Percentiles rank a stretch among this genome's conserved stretches.
These are phyloP conservation scores for Ciconia maguari DNA, from an alignment of 2,113 vertebrate species.

Conservation along the genomic window DNA sequence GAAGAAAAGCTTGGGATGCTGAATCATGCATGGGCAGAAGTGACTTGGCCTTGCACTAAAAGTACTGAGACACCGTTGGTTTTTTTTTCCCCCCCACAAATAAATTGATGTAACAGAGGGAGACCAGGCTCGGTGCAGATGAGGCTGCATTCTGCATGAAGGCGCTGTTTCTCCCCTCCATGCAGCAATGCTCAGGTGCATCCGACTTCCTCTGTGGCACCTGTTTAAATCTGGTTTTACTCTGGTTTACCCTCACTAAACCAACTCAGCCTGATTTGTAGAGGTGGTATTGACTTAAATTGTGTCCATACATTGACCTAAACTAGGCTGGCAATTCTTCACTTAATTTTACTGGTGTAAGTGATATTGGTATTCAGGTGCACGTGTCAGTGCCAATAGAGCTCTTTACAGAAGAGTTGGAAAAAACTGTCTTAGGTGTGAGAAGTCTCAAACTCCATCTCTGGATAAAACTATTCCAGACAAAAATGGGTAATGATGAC, in stretches of 20 bases:
- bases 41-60: not conserved
- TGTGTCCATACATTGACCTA: not conserved
- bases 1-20: not conserved
- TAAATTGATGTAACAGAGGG: not conserved
- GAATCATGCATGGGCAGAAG: not conserved
- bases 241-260: not conserved
- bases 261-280: not conserved
- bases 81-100: not conserved
- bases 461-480: not conserved
- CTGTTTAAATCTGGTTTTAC: not conserved
- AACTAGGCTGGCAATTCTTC: not conserved
- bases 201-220: not conserved
- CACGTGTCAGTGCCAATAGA: rapidly evolving
- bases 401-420: not conserved
- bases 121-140: not conserved
- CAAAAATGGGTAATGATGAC: not conserved
- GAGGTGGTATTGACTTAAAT: not conserved
- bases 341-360: not conserved
- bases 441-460: not conserved
- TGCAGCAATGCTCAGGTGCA: not conserved
- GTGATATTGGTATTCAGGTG: not conserved
- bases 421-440: not conserved
- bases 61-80: not conserved
- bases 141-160: not conserved
- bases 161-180: not conserved